Evolutionary conservation across 2,797 vertebrate species (phyloP), one percentile per base, ranked within the genome.

Genomic region (Saxicola maurus): DNA sequence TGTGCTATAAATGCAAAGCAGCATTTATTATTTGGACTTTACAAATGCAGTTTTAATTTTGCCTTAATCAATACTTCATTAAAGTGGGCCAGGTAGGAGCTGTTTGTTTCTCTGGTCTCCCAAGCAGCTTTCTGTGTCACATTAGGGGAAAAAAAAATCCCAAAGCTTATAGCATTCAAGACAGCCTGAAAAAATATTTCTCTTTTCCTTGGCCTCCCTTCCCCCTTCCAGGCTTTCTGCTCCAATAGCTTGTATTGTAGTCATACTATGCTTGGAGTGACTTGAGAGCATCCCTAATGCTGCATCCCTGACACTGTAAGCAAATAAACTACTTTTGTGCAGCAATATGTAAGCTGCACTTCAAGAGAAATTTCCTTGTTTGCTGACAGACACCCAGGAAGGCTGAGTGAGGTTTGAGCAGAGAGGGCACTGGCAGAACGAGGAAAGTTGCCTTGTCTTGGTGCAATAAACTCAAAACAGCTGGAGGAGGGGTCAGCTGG

Each of bases 191-290:
- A 75, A 56, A 40, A 37, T 42, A 17, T 7, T 14, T 25, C 35
- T 16, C 43, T 61, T n/a, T 46, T 13, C 14, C 18, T 81, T 85
- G 30, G 20, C 59, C 17, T 92, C 45, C 59, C 56, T 69, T 72
- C 59, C 46, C 53, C 61, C 65, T 71, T 73, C 43, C 65, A 93
- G 67, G 56, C 60, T 91, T 94, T 94, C 85, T 91, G 80, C 80
- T 93, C 75, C 80, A 89, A 53, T 82, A 40, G 35, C n/a, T 92
- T 13, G 4, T 37, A 25, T 57, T 89, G 62, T 79, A 80, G 62
- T 75, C 3, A 2, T 56, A 73, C 42, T 73, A 31, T 57, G 52
- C 78, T 86, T 59, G 9, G 5, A 79, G 80, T 56, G 71, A 86
- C 64, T 91, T 82, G 85, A 89, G 86, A 92, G 77, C 87, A 73